Percentiles rank a stretch among this genome's conserved stretches.
These are phyloP conservation scores for Hucho hucho DNA, from an alignment of 2,113 vertebrate genomes.

Conservation along the genomic window DNA sequence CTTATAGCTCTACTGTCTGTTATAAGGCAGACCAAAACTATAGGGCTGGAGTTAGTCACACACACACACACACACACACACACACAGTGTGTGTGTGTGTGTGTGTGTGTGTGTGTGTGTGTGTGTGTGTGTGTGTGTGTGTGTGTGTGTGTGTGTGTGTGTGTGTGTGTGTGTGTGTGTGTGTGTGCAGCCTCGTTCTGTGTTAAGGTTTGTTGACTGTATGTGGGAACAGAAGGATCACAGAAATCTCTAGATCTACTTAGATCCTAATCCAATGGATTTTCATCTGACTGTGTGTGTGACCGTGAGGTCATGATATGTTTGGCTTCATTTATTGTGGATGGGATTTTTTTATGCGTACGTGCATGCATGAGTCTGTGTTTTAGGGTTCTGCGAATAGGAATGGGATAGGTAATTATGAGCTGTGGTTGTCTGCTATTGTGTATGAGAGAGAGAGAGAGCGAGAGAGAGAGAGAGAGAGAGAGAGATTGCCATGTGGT, in stretches of 20 bases:
- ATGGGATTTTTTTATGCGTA: background rate
- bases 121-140: too few species aligned
- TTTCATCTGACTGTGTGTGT: background rate
- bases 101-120: too few species aligned
- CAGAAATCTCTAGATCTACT: background rate
- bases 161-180: too few species aligned
- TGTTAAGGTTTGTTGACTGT: background rate
- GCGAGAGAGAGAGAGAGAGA: background rate
- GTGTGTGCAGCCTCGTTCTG: too few species aligned
- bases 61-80: too few species aligned
- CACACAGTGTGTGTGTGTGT: too few species aligned
- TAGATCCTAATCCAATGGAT: background rate
- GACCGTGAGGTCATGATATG: background rate
- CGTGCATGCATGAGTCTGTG: background rate
- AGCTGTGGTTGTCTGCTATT: constrained; percentile 40
- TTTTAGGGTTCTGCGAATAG: background rate
- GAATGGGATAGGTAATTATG: constrained; percentile 13
- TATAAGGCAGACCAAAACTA: constrained; percentile 12
- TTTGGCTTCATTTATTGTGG: background rate
- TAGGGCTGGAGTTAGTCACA: background rate
- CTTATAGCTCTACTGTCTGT: constrained; percentile 26
- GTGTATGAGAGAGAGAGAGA: background rate
- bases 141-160: too few species aligned
- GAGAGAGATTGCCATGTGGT: constrained; percentile 37
- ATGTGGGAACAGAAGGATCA: background rate